Conservation (phyloP, 92 coral and sea anemone species). For the Umimayanthus kanabou region DNA sequence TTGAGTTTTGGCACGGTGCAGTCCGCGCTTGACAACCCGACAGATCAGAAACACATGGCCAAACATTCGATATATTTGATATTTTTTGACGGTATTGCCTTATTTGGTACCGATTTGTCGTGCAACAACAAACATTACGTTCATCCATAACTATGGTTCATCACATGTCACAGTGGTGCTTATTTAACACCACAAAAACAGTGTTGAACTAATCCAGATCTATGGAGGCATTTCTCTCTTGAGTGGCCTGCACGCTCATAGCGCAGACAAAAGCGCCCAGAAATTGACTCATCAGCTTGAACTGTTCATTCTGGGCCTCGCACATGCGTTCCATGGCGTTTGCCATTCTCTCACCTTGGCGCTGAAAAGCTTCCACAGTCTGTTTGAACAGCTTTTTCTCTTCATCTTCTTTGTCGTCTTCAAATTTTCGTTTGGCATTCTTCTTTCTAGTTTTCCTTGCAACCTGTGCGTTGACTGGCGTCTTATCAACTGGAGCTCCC, state of each 20-base stretch:
- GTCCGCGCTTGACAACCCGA: neutral
- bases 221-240: neutral
- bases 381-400: constrained; percentile 25
- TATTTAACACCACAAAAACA: neutral
- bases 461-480: neutral
- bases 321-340: constrained; percentile 26
- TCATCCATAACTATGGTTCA: no score
- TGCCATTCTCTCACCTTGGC: constrained; percentile 24
- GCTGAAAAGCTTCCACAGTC: constrained; percentile 23
- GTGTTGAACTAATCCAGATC: constrained; percentile 3
- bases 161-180: neutral
- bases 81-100: neutral
- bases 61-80: no score
- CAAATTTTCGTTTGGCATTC: constrained; percentile 18
- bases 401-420: constrained; percentile 20
- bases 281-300: constrained; percentile 18
- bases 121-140: neutral
- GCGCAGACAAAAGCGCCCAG: constrained; percentile 27
- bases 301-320: constrained; percentile 21
- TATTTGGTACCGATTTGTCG: constrained; percentile 14
- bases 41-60: neutral
- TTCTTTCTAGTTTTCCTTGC: constrained; percentile 36
- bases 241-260: constrained; percentile 8
- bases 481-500: neutral
- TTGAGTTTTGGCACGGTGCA: no score